Evolutionary conservation across 1,140 invertebrate species (phyloP), one percentile per base, ranked within the genome.

Genomic region (Trigoniulus corallinus): DNA sequence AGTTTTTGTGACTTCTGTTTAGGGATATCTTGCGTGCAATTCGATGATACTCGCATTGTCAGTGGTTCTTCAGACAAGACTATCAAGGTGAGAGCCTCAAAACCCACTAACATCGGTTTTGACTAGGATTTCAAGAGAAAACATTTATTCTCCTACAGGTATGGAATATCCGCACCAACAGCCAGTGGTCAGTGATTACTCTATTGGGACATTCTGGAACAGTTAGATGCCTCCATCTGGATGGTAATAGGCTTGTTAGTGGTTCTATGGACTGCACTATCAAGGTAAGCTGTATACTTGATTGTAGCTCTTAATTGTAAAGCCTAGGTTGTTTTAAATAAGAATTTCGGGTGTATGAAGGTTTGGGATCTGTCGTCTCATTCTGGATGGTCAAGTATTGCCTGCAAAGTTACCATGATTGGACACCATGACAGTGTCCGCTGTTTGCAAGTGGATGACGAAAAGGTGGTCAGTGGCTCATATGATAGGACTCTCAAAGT

Each of bases 381-480:
- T 48, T 63, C 67, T 37, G 66, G 64, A 51, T 74, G 73, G 73
- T 72, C 72, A 7, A 71, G 69, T 54, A 73, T 74, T 52, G 72
- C 71, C 15, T 74, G 73, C 58, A 72, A 72, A 55, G 71, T 72
- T 3, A 74, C 72, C 13, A 72, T 74, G 70, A 62, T 70, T 29
- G 72, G 71, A 4, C 72, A 74, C 56, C 62, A 59, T 22, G 67
- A 73, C 52, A 71, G 67, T 21, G 72, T 74, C 29, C 56, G 70
- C 13, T 73, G 71, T 61, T 54, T 73, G 18, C 69, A 73, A 62
- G 68, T 71, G 47, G 69, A 72, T 58, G 66, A 68, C 53, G 66
- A 69, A 24, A 71, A 69, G 53, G 67, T 67, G 25, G 62, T 67
- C 22, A 67, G 64, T 53, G 65, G 65, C 37, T 66, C 63, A 22